phyloP scores from a whole-genome alignment of 2,888 invertebrate genomes.

The Leptothorax acervorum region DNA sequence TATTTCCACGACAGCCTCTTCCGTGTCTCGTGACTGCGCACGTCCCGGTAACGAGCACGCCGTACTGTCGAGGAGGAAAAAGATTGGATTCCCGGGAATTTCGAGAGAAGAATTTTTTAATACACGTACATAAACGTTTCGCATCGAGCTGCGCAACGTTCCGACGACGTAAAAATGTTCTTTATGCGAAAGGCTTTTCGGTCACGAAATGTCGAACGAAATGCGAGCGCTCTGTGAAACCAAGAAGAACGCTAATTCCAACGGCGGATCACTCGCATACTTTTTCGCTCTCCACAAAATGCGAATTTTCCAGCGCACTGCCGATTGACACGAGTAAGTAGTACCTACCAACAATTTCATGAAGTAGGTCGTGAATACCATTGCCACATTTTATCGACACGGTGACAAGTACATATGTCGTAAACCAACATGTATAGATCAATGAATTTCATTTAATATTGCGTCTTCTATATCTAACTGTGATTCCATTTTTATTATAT shows the following conservation, averaged over 20 bases:
- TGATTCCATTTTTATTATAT: neutral
- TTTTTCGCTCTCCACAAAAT: conserved; percentile 2
- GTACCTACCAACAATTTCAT: neutral
- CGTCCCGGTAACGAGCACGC: conserved; percentile 69
- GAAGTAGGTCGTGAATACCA: neutral
- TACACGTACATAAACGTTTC: conserved; percentile 67
- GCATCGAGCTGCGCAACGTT: conserved; percentile 48
- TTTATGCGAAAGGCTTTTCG: conserved; percentile 48
- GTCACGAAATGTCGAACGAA: conserved; percentile 34
- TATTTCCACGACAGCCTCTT: conserved; percentile 62
- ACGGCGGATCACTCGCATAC: conserved; percentile 21
- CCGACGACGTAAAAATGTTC: conserved; percentile 64
- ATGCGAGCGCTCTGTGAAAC: conserved; percentile 34
- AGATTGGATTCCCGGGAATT: conserved; percentile 75
- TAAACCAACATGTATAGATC: neutral
- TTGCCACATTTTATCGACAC: conserved; percentile 20
- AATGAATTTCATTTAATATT: conserved; percentile 2
- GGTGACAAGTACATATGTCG: neutral
- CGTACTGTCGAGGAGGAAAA: conserved; percentile 59
- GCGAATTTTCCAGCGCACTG: neutral
- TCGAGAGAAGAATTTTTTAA: conserved; percentile 75
- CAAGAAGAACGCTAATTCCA: conserved; percentile 34
- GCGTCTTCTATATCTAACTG: neutral
- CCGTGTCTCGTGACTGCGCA: conserved; percentile 60
- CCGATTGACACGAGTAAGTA: conserved; percentile 25